Conservation (phyloP, 2,888 invertebrate genomes). For the Rotaria magnacalcarata region DNA sequence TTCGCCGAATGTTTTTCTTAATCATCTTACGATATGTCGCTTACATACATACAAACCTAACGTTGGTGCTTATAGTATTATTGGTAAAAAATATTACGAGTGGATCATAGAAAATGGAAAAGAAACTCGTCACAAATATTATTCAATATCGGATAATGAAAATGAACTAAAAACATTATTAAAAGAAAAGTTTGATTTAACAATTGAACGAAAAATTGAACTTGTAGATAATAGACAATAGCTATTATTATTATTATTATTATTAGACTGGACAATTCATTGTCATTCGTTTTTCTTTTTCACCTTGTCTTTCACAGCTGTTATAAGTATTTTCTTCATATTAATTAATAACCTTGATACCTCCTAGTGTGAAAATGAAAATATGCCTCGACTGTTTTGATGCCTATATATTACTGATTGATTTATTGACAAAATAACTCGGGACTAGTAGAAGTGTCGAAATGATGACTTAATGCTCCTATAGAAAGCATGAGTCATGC, state of each 20-base stretch:
- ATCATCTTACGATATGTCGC: neutral
- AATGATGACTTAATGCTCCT: neutral
- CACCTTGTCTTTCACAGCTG: neutral
- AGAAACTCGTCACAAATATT: neutral
- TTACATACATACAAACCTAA: neutral
- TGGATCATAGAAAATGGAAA: neutral
- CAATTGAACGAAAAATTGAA: neutral
- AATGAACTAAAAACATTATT: neutral
- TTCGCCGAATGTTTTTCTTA: neutral
- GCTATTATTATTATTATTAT: no score
- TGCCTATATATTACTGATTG: neutral
- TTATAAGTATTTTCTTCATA: neutral
- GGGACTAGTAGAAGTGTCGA: neutral
- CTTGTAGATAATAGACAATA: neutral
- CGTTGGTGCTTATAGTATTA: neutral
- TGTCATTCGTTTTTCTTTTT: neutral
- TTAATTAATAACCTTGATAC: neutral
- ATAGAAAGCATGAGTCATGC: no score
- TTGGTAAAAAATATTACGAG: neutral
- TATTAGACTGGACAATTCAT: neutral
- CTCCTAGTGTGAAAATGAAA: neutral
- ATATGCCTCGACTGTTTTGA: neutral
- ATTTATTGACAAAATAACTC: neutral
- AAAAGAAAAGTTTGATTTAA: neutral
- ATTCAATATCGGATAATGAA: neutral